A percentile compares a stretch with the other conserved stretches of the same genome.
Conservation (phyloP, 2,113 vertebrate genomes). For the Tonatia bakeri region DNA sequence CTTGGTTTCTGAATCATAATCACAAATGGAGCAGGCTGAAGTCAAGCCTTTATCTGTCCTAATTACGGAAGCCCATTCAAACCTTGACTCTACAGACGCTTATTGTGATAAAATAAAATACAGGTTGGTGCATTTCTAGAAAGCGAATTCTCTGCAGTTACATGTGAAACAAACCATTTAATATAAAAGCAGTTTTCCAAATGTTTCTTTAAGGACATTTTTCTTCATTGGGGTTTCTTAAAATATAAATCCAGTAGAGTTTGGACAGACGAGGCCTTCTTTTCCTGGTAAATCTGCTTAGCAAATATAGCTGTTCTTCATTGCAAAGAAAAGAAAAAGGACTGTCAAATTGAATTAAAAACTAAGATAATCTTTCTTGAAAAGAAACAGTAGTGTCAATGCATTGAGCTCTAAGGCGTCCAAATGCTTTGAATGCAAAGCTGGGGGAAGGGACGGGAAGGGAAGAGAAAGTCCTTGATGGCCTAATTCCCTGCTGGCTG, state of each 20-base stretch:
- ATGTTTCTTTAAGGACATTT: not conserved
- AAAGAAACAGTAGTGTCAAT: not conserved
- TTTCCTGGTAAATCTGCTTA: not conserved
- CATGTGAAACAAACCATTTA: not conserved
- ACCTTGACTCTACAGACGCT: not conserved
- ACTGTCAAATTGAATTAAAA: not conserved
- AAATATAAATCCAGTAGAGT: not conserved
- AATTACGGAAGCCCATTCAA: not conserved
- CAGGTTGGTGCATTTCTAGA: not conserved
- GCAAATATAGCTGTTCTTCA: not conserved
- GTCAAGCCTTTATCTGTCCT: not conserved
- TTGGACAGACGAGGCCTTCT: not conserved
- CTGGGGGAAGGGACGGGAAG: not conserved
- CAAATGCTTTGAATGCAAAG: not conserved
- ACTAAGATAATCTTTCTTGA: not conserved
- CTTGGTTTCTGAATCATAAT: not conserved
- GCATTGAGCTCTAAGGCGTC: not conserved
- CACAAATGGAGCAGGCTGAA: not conserved
- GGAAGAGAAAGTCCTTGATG: no score
- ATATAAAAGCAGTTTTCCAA: not conserved
- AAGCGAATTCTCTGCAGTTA: not conserved
- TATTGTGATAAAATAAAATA: not conserved
- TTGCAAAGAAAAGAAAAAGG: not conserved
- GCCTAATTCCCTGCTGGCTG: not conserved
- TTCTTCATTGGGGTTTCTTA: not conserved